Evolutionary conservation across 2,888 invertebrate genomes (phyloP).

Genomic region (Isotomurus palustris): DNA sequence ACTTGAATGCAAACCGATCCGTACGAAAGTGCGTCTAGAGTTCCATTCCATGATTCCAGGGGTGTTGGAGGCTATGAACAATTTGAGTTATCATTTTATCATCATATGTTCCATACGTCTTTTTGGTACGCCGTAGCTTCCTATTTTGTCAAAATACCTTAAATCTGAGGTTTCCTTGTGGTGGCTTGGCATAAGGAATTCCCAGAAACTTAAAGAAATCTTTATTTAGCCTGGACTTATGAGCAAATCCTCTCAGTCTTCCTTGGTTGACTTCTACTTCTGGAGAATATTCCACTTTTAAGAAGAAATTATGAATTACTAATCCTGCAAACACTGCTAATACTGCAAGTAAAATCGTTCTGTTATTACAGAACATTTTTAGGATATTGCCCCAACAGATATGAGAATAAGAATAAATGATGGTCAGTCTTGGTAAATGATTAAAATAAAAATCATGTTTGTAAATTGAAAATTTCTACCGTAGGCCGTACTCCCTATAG

Average conservation of each 20-base stretch:
- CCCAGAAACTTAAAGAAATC: constrained; percentile 24
- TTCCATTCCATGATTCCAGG: constrained; percentile 30
- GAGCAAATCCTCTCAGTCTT: constrained; percentile 15
- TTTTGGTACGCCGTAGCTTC: no score
- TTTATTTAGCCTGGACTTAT: constrained; percentile 17
- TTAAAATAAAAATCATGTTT: no score
- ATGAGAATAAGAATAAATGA: no score
- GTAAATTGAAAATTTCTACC: no score
- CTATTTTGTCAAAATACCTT: constrained; percentile 14
- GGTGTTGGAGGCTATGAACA: constrained; percentile 23
- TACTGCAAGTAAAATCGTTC: no score
- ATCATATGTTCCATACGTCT: no score
- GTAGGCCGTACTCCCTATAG: no score
- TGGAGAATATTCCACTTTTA: constrained; percentile 13
- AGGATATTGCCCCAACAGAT: no score
- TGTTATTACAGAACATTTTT: no score
- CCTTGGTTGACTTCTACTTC: constrained; percentile 14
- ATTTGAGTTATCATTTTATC: not conserved
- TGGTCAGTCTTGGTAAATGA: no score
- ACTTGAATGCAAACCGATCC: constrained; percentile 37
- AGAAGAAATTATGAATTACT: not conserved
- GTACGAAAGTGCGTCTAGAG: constrained; percentile 20
- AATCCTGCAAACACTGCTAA: no score
- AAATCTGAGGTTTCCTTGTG: constrained; percentile 14
- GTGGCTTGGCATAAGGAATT: constrained; percentile 17